phyloP scores from a whole-genome alignment of 2,113 vertebrate genomes.

The Albula glossodonta region DNA sequence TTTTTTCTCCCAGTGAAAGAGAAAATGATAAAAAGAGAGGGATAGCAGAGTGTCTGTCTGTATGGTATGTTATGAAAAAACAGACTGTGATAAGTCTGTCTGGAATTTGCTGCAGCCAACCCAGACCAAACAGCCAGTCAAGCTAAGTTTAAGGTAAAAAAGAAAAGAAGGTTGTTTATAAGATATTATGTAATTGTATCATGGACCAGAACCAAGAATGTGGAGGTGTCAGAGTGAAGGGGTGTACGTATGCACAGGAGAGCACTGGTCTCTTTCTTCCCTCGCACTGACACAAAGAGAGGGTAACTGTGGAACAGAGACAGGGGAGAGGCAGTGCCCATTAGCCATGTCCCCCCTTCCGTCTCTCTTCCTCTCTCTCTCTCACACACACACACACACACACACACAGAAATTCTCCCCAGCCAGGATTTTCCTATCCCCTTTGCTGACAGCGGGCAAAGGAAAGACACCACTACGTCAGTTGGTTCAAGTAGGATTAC shows the following conservation, averaged over 20 bases:
- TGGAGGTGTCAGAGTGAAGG: not conserved
- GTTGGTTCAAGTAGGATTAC: slow-evolving; percentile 4
- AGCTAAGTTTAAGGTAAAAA: slow-evolving; percentile 6
- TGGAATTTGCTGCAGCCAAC: slow-evolving; percentile 49
- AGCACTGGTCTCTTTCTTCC: not conserved
- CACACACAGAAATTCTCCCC: not conserved
- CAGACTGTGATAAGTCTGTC: slow-evolving; percentile 58
- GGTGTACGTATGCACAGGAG: not conserved
- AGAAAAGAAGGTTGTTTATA: slow-evolving; percentile 49
- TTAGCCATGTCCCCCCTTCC: not conserved
- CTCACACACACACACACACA: no score
- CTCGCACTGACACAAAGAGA: not conserved
- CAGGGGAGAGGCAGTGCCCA: not conserved
- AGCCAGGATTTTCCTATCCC: not conserved
- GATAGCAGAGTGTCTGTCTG: not conserved
- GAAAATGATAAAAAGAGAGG: slow-evolving; percentile 6
- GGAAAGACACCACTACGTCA: not conserved
- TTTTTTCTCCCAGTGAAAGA: slow-evolving; percentile 16
- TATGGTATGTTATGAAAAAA: slow-evolving; percentile 32
- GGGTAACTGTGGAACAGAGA: not conserved
- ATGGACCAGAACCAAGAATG: slow-evolving; percentile 44
- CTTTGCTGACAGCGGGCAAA: not conserved
- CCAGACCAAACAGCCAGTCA: slow-evolving; percentile 46
- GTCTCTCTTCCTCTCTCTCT: not conserved
- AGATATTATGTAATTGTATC: slow-evolving; percentile 31